Evolutionary conservation across 2,888 invertebrate species (phyloP).

Genomic region (Helicoverpa assulta): DNA sequence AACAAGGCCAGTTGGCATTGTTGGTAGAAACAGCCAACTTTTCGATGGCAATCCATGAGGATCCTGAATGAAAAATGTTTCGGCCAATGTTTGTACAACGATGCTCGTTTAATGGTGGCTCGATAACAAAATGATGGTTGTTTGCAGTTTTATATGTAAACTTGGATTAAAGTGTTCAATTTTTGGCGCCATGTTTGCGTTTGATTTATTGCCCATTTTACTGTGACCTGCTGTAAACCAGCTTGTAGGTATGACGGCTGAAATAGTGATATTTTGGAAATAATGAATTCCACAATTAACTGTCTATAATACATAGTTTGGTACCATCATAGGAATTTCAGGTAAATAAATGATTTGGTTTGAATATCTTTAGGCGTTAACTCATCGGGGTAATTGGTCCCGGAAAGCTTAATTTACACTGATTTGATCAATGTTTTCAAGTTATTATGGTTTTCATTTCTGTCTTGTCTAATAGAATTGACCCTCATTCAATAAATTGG

Average conservation of each 20-base stretch:
- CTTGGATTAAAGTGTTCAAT: conserved; percentile 35
- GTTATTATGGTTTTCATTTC: conserved; percentile 38
- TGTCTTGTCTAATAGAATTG: conserved; percentile 12
- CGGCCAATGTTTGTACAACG: conserved; percentile 40
- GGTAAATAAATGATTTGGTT: too few species aligned
- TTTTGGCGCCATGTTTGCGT: conserved; percentile 10
- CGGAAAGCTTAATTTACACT: conserved; percentile 28
- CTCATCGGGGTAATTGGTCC: conserved; percentile 3
- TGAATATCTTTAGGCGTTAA: too few species aligned
- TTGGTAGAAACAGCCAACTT: conserved; percentile 55
- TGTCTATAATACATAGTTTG: too few species aligned
- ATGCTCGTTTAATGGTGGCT: conserved; percentile 40
- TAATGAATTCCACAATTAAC: not conserved
- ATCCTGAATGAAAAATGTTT: conserved; percentile 53
- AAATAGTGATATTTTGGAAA: not conserved
- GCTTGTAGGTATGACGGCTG: not conserved
- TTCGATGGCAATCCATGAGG: conserved; percentile 48
- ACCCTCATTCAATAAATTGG: conserved; percentile 45
- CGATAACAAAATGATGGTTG: conserved; percentile 37
- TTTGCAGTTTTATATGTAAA: conserved; percentile 27
- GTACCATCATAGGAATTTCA: too few species aligned
- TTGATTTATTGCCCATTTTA: conserved; percentile 5
- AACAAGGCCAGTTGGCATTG: conserved; percentile 56
- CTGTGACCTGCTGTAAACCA: not conserved
- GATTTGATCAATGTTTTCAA: conserved; percentile 38